phyloP scores from a whole-genome alignment of 2,888 invertebrate species.

The Melanargia galathea region DNA sequence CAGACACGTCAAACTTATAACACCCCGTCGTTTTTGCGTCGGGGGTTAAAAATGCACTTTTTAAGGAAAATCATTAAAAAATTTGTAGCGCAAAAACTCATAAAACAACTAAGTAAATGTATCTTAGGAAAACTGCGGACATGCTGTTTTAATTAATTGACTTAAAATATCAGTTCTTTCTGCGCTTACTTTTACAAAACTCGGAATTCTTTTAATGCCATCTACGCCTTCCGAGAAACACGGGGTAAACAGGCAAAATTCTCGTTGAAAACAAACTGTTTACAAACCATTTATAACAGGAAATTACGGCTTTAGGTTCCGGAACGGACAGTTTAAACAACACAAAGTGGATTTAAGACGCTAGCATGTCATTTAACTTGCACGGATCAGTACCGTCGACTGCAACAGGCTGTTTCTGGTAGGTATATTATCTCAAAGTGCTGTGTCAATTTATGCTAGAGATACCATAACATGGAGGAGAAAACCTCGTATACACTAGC shows the following conservation, averaged over 20 bases:
- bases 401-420: slow-evolving; percentile 31
- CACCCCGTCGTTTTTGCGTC: too few relatives aligned
- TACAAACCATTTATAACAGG: slow-evolving; percentile 25
- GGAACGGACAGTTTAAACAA: slow-evolving; percentile 23
- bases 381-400: slow-evolving; percentile 33
- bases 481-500: too few relatives aligned
- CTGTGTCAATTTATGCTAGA: too few relatives aligned
- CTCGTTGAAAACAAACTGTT: slow-evolving; percentile 16
- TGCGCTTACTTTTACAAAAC: neutral
- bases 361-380: slow-evolving; percentile 34
- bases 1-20: too few relatives aligned
- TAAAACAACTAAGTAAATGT: too few relatives aligned
- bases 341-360: slow-evolving; percentile 29
- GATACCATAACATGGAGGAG: too few relatives aligned
- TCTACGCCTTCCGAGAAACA: slow-evolving; percentile 5
- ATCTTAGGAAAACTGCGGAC: neutral
- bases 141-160: neutral
- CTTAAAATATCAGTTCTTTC: neutral
- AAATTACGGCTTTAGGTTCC: slow-evolving; percentile 22
- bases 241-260: slow-evolving; percentile 8
- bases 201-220: slow-evolving; percentile 3
- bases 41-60: too few relatives aligned
- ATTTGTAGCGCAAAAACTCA: too few relatives aligned
- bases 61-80: neutral
- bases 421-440: neutral